A percentile compares a stretch with the other conserved stretches of the same genome.
These are phyloP conservation scores for Drosophila stalkeri DNA, from an alignment of 2,888 invertebrate genomes.

Conservation along the genomic window DNA sequence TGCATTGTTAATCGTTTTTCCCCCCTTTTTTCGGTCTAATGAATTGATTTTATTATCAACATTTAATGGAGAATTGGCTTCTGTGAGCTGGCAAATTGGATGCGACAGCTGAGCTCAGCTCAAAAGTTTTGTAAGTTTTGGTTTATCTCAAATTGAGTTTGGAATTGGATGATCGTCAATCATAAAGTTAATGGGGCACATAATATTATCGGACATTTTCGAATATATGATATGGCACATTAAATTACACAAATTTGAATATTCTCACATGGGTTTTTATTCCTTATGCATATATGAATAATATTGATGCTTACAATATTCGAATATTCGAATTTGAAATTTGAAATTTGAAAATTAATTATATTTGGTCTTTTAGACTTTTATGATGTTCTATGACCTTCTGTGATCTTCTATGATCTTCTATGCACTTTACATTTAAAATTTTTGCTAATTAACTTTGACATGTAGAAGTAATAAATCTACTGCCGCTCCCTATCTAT, in stretches of 20 bases:
- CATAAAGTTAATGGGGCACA: background rate
- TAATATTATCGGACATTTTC: background rate
- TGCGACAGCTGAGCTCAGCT: background rate
- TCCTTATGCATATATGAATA: background rate
- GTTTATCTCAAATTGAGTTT: background rate
- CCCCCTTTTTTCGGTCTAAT: slow-evolving; percentile 22
- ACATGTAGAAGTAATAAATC: background rate
- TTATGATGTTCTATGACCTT: background rate
- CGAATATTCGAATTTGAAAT: no score
- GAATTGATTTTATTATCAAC: slow-evolving; percentile 27
- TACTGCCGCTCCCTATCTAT: background rate
- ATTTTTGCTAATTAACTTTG: background rate
- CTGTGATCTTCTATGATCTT: background rate
- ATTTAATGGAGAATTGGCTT: slow-evolving; percentile 33
- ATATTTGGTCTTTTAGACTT: no score
- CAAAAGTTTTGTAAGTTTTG: background rate
- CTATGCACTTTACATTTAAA: background rate
- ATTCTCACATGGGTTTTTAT: background rate
- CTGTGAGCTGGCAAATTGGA: background rate
- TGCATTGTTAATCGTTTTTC: slow-evolving; percentile 45
- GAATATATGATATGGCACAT: background rate
- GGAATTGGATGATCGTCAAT: background rate
- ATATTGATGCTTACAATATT: background rate
- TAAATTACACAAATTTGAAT: background rate
- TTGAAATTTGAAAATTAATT: no score